Percentiles rank a stretch among this genome's conserved stretches.
Conservation (phyloP, 1,140 invertebrate species). For the Procambarus clarkii region DNA sequence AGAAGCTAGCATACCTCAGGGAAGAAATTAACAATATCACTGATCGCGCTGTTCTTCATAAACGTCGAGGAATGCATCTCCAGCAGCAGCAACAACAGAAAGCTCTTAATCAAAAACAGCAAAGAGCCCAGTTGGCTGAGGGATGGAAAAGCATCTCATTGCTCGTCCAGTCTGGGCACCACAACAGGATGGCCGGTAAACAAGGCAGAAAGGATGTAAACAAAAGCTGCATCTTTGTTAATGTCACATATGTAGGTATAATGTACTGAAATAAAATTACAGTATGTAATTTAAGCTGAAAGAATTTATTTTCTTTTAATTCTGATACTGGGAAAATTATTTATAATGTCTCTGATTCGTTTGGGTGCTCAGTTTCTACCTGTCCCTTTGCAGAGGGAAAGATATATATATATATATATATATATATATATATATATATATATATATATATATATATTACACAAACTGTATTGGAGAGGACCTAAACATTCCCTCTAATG, state of each 20-base stretch:
- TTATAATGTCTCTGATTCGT: no score
- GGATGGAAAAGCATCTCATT: slow-evolving; percentile 52
- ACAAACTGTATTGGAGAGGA: no score
- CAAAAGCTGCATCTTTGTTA: not conserved
- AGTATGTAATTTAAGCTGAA: not conserved
- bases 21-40: slow-evolving; percentile 16
- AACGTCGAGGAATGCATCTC: slow-evolving; percentile 29
- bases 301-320: no score
- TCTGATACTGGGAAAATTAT: no score
- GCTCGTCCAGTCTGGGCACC: slow-evolving; percentile 47
- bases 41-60: slow-evolving; percentile 15
- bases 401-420: no score
- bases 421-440: no score
- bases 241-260: no score
- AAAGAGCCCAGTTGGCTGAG: slow-evolving; percentile 44
- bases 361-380: no score
- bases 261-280: not conserved
- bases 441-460: no score
- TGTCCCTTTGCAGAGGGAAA: no score
- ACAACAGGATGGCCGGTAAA: slow-evolving; percentile 18
- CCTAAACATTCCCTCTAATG: no score
- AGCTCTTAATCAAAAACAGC: slow-evolving; percentile 45
- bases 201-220: not conserved
- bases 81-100: slow-evolving; percentile 61
- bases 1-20: slow-evolving; percentile 27